A percentile compares a stretch with the other conserved stretches of the same genome.
Evolutionary conservation across 2,797 vertebrate species (phyloP).

Genomic region (Chrosomus eos): DNA sequence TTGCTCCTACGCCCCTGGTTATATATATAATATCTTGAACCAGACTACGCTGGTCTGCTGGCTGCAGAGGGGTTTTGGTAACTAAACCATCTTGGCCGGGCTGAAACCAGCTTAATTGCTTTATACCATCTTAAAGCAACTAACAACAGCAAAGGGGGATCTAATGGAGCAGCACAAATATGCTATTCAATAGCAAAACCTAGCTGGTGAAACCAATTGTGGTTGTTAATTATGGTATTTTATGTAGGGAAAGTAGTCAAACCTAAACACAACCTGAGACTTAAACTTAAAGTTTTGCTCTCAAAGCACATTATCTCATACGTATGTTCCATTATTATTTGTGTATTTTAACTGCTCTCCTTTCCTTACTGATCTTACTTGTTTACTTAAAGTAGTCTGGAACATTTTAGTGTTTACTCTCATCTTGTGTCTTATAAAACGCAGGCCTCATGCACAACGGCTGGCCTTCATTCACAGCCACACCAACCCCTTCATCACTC

Average conservation of each 20-base stretch:
- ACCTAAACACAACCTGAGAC: constrained; percentile 5
- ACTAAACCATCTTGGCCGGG: neutral
- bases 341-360: constrained; percentile 7
- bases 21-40: neutral
- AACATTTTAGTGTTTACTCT: constrained; percentile 50
- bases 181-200: neutral
- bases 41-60: neutral
- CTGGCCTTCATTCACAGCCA: neutral
- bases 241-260: neutral
- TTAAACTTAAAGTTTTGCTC: neutral
- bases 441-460: neutral
- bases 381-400: constrained; percentile 50
- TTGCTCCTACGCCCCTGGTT: too few relatives aligned
- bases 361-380: constrained; percentile 21
- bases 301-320: neutral
- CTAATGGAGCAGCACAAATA: neutral
- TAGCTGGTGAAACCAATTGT: neutral
- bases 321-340: constrained; percentile 16
- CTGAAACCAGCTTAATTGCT: neutral
- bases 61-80: neutral
- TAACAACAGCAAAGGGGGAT: neutral
- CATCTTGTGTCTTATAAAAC: constrained; percentile 33
- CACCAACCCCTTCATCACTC: neutral
- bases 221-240: neutral
- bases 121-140: neutral